Evolutionary conservation across 2,888 invertebrate genomes (phyloP).

Genomic region (Dorcus hopei): DNA sequence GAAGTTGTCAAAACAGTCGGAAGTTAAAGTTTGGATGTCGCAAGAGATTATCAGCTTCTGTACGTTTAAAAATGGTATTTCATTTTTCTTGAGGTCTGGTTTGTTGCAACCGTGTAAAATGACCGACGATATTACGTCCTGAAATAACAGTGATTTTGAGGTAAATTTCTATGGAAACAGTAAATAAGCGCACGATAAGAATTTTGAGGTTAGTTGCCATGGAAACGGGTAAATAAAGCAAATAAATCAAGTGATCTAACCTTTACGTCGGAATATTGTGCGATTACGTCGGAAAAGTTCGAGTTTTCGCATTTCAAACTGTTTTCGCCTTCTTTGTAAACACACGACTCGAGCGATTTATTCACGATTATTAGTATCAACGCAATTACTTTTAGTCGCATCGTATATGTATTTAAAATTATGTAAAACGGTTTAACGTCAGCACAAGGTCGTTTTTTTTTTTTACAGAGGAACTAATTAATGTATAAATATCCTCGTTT

Average conservation of each 20-base stretch:
- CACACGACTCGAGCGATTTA: background rate
- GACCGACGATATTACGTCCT: slow-evolving; percentile 13
- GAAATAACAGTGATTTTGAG: slow-evolving; percentile 1
- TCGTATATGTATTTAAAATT: no score
- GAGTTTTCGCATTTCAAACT: background rate
- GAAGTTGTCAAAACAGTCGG: slow-evolving; percentile 21
- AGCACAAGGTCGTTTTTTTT: no score
- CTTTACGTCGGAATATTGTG: background rate
- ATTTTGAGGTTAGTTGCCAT: no score
- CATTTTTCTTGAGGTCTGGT: slow-evolving; percentile 6
- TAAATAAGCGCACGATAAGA: no score
- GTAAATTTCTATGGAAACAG: background rate
- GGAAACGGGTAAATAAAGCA: no score
- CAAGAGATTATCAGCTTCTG: slow-evolving; percentile 20
- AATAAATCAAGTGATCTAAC: background rate
- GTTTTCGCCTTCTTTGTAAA: background rate
- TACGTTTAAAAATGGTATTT: slow-evolving; percentile 22
- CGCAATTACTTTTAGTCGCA: no score
- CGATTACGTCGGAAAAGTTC: background rate
- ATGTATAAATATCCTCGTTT: no score
- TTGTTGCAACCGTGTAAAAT: slow-evolving; percentile 11
- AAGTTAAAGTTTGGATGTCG: slow-evolving; percentile 17
- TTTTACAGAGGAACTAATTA: no score
- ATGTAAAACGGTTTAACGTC: no score
- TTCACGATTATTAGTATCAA: background rate